These are phyloP conservation scores for Anoplolepis gracilipes DNA, from an alignment of 1,140 invertebrate genomes.

Conservation along the genomic window DNA sequence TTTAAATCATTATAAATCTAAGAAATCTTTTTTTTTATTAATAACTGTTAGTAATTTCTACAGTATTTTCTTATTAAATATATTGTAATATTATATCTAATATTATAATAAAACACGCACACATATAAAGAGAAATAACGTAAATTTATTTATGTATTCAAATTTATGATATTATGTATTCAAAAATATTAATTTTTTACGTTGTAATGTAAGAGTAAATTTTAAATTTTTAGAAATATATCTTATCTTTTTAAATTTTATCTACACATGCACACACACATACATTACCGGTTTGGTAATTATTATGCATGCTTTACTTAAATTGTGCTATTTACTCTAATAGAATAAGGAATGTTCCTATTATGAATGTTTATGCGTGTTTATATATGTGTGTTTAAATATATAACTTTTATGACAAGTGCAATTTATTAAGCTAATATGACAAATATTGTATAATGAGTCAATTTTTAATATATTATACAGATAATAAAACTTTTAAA, in stretches of 20 bases:
- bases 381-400: background rate
- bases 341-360: background rate
- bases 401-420: background rate
- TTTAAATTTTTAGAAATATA: no score
- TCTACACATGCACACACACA: background rate
- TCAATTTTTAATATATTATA: background rate
- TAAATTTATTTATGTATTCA: background rate
- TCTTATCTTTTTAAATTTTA: no score
- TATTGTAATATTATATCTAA: background rate
- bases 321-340: background rate
- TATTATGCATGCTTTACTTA: background rate
- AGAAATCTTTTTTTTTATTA: background rate
- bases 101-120: no score
- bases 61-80: background rate
- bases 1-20: slow-evolving; percentile 9
- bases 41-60: background rate
- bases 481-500: slow-evolving; percentile 4
- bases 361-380: slow-evolving; percentile 4
- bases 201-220: no score
- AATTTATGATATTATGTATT: no score
- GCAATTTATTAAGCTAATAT: slow-evolving; percentile 9
- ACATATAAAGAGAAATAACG: background rate
- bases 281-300: background rate
- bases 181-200: no score
- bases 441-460: no score